Evolutionary conservation across 2,113 vertebrate genomes (phyloP).

Genomic region (Periophthalmodon schlosseri): DNA sequence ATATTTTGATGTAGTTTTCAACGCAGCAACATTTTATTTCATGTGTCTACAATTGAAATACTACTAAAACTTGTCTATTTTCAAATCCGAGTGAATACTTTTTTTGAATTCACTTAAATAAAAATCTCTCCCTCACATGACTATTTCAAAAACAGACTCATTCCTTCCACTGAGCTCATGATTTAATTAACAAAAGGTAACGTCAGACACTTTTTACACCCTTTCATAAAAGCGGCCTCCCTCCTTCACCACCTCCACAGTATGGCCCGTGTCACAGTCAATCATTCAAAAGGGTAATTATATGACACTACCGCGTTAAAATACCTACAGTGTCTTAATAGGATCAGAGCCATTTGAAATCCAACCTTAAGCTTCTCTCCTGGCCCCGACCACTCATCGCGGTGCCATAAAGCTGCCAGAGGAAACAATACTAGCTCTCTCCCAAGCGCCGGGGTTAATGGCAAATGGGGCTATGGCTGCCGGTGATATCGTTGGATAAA

Average conservation of each 20-base stretch:
- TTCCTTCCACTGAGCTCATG: slow-evolving; percentile 6
- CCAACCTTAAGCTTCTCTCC: slow-evolving; percentile 53
- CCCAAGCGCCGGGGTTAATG: slow-evolving; percentile 77
- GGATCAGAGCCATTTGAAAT: slow-evolving; percentile 60
- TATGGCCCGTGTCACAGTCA: slow-evolving; percentile 44
- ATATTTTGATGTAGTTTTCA: not conserved
- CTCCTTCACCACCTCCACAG: slow-evolving; percentile 14
- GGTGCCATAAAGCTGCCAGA: slow-evolving; percentile 79
- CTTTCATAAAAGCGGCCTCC: slow-evolving; percentile 30
- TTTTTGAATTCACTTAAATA: not conserved
- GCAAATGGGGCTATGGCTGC: slow-evolving; percentile 76
- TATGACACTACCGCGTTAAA: slow-evolving; percentile 55
- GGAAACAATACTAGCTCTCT: slow-evolving; percentile 73
- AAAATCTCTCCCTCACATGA: not conserved
- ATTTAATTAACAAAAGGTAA: slow-evolving; percentile 21
- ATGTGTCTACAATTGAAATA: not conserved
- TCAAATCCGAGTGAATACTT: not conserved
- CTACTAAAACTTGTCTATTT: not conserved
- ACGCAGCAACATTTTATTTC: not conserved
- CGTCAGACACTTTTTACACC: slow-evolving; percentile 11
- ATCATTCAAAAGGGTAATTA: slow-evolving; percentile 67
- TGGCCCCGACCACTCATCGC: slow-evolving; percentile 68
- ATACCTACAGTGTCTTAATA: slow-evolving; percentile 69
- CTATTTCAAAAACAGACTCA: not conserved
- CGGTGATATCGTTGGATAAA: slow-evolving; percentile 82